Base-by-base conservation (phyloP, 2,797 vertebrate genomes). In the Macropodus opercularis region DNA sequence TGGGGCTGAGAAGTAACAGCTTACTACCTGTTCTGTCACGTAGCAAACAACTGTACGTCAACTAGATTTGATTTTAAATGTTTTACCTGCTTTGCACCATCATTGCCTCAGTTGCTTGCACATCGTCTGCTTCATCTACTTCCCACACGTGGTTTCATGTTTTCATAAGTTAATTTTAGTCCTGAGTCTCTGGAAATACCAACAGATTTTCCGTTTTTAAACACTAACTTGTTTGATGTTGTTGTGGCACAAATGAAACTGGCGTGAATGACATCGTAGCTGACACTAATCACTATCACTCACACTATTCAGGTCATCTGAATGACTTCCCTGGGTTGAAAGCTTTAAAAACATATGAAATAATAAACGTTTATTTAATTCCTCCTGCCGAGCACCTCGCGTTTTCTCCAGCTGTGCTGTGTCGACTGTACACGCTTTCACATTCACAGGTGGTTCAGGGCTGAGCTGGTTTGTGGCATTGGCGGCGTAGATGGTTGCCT, bases 1-100 rank as follows among this genome's bases (percentile, higher is more conserved):
- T 66, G 63, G 27, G 44, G 58, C 69, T 46, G 34, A 74, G 63
- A 60, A 75, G 49, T 19, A 70, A 69, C 59, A 21, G 50, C 68
- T 72, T 27, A 43, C 60, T 58, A 50, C 61, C 44, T 64, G 67
- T 35, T 66, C 41, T 44, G 47, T 12, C 34, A 26, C 27, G 39
- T 12, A 34, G 48, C 41, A 41, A 41, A 57, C 23, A 1, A 3
- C 15, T 5, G 8, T 5, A 48, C 55, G 21, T 18, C 32, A 27
- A 5, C 49, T 23, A 7, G 3, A 7, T 54, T 69, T 44, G 8
- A 41, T 39, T n/a, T 5, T 29, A 29, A 29, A 29, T 29, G 12
- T 39, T 40, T 42, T 15, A 3, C 11, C 22, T 21, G 8, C 19
- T 58, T 48, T 19, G 12, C 24, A 10, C 17, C 10, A 9, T 58